These are phyloP conservation scores for Pleuronectes platessa DNA, from an alignment of 2,113 vertebrate genomes.

Conservation along the genomic window DNA sequence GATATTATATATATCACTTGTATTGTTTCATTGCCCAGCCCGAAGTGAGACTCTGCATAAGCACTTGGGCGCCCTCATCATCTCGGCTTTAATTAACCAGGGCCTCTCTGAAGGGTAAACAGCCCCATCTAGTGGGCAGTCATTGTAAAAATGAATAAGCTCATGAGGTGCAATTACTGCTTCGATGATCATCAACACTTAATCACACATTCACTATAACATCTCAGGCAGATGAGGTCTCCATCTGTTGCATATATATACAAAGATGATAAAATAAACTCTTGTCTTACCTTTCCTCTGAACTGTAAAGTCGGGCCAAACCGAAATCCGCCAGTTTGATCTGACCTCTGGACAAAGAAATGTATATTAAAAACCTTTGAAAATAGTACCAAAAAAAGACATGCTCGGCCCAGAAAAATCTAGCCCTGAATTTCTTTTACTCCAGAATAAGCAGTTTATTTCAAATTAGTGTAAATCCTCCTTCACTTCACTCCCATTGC, in stretches of 20 bases:
- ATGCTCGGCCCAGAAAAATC: no score
- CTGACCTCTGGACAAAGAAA: conserved; percentile 87
- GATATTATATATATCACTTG: no score
- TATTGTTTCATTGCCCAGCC: no score
- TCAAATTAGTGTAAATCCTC: no score
- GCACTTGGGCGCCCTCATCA: conserved; percentile 1
- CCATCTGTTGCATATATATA: neutral
- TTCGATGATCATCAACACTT: neutral
- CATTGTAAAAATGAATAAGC: neutral
- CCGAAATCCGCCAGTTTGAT: conserved; percentile 98
- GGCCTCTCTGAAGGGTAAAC: neutral
- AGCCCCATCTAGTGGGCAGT: conserved; percentile 64
- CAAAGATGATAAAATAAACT: neutral
- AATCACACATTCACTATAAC: neutral
- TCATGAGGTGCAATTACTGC: neutral
- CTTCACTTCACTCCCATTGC: no score
- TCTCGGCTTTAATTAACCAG: neutral
- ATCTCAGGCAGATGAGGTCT: neutral
- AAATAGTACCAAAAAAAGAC: no score
- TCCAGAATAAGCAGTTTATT: no score
- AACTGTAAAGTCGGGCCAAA: conserved; percentile 96
- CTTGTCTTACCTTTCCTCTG: conserved; percentile 93
- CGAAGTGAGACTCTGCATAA: neutral
- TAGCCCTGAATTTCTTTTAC: no score
- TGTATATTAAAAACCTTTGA: neutral